phyloP scores from a whole-genome alignment of 2,113 vertebrate genomes.

The Lophotis ruficrista region DNA sequence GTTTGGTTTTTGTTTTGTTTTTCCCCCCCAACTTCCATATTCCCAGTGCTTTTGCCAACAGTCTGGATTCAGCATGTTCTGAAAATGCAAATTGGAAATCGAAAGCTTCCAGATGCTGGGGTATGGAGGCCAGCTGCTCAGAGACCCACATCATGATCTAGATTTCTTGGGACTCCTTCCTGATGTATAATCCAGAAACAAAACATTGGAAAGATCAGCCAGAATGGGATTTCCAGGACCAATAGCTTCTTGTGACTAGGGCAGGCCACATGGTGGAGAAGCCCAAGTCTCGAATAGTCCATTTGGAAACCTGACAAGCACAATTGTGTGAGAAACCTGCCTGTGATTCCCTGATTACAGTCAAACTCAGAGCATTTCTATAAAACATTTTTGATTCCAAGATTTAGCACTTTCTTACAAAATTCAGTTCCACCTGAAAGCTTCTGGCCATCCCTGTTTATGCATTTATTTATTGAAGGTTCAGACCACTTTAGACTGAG shows the following conservation, averaged over 20 bases:
- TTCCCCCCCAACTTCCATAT: fast-evolving
- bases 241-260: neutral
- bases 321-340: neutral
- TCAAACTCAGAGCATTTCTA: neutral
- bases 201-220: neutral
- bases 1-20: neutral
- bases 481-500: neutral
- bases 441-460: neutral
- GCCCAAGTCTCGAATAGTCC: neutral
- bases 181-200: neutral
- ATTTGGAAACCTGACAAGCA: neutral
- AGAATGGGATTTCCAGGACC: neutral
- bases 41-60: neutral
- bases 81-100: neutral
- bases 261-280: neutral
- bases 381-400: neutral
- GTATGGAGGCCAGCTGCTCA: neutral
- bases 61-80: neutral
- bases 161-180: neutral
- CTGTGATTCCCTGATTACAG: neutral
- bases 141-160: neutral
- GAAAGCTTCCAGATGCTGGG: neutral
- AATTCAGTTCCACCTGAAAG: neutral
- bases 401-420: neutral
- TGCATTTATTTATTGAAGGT: neutral